Evolutionary conservation across 2,888 invertebrate genomes (phyloP).

Genomic region (Lysandra bellargus): DNA sequence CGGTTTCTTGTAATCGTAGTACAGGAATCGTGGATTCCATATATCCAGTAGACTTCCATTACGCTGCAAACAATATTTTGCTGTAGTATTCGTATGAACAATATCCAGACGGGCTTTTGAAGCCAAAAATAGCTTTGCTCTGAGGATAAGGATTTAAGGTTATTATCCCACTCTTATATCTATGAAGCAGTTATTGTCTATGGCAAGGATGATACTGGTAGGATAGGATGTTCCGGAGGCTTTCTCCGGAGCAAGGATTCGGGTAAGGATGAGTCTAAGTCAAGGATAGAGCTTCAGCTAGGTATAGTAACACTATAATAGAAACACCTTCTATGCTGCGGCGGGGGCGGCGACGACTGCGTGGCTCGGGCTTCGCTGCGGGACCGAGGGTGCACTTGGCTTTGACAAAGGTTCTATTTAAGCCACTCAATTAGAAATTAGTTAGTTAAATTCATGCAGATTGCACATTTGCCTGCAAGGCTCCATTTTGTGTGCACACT

Average conservation of each 20-base stretch:
- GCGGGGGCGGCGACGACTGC: slow-evolving; percentile 14
- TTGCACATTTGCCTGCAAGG: neutral
- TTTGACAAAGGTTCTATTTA: slow-evolving; percentile 28
- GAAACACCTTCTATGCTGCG: slow-evolving; percentile 30
- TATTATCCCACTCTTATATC: neutral
- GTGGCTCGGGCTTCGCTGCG: slow-evolving; percentile 20
- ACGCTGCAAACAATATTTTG: neutral
- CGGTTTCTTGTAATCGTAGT: neutral
- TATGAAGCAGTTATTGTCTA: neutral
- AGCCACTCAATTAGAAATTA: slow-evolving; percentile 26
- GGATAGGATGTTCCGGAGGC: neutral
- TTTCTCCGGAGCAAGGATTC: neutral
- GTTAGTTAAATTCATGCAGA: slow-evolving; percentile 26
- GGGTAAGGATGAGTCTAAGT: neutral
- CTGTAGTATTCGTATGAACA: neutral
- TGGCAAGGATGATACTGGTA: neutral
- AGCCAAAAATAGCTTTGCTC: slow-evolving; percentile 11
- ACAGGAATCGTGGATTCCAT: neutral
- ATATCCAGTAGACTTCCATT: slow-evolving; percentile 5
- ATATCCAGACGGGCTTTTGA: neutral
- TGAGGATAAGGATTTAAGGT: neutral
- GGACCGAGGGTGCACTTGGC: slow-evolving; percentile 16
- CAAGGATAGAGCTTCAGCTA: neutral
- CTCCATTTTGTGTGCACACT: neutral
- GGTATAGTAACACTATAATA: slow-evolving; percentile 30